Evolutionary conservation across 2,113 vertebrate genomes (phyloP).

Genomic region (Engraulis encrasicolus): DNA sequence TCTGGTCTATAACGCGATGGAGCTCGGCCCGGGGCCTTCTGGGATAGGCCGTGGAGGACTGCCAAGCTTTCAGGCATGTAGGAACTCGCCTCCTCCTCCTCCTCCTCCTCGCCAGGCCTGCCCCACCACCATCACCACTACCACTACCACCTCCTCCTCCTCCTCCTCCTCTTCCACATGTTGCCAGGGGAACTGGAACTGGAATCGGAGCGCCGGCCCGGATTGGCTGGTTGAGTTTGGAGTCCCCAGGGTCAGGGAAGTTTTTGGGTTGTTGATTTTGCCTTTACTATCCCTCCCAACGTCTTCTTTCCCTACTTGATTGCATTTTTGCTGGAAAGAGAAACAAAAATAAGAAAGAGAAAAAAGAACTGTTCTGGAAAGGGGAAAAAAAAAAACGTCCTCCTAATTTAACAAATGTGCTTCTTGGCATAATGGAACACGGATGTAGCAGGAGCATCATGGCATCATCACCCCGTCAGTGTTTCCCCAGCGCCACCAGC

Average conservation of each 20-base stretch:
- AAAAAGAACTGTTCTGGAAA: conserved; percentile 6
- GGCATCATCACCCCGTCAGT: no score
- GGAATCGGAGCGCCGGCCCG: conserved; percentile 46
- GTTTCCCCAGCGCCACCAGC: no score
- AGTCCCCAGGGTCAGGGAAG: conserved; percentile 19
- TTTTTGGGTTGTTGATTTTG: conserved; percentile 26
- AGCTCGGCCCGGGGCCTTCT: conserved; percentile 61
- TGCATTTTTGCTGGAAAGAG: background rate
- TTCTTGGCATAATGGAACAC: background rate
- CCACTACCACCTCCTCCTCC: conserved; percentile 51
- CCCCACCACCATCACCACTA: no score
- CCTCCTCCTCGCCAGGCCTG: no score
- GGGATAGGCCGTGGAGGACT: conserved; percentile 63
- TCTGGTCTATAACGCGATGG: conserved; percentile 71
- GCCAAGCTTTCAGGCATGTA: conserved; percentile 64
- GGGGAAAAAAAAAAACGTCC: background rate
- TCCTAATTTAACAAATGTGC: background rate
- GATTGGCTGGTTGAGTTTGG: conserved; percentile 60
- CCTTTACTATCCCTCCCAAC: background rate
- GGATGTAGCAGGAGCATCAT: background rate
- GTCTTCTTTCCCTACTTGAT: conserved; percentile 18
- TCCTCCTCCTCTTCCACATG: conserved; percentile 43
- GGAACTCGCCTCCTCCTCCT: conserved; percentile 64
- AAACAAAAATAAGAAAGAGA: background rate
- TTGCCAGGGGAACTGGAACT: conserved; percentile 74